Percentiles rank a stretch among this genome's conserved stretches.
These are phyloP conservation scores for Hemibagrus guttatus DNA, from an alignment of 2,797 vertebrate species.

Conservation along the genomic window DNA sequence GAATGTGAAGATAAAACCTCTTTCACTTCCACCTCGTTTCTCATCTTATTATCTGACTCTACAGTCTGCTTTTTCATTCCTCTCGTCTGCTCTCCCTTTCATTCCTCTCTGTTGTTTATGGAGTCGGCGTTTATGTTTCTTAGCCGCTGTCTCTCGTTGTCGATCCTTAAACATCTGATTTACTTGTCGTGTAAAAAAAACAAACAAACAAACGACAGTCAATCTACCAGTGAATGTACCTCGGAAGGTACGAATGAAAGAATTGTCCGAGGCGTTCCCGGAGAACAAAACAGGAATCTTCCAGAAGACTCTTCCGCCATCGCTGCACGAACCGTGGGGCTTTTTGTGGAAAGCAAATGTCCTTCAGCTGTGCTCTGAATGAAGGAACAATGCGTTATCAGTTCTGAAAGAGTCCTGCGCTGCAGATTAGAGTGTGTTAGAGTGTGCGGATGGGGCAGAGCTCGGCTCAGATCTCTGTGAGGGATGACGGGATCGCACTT, in stretches of 20 bases:
- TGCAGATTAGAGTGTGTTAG: constrained; percentile 76
- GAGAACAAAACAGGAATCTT: neutral
- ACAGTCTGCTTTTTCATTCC: neutral
- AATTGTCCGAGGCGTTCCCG: neutral
- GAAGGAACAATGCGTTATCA: constrained; percentile 53
- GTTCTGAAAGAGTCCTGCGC: constrained; percentile 46
- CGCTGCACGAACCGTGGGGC: neutral
- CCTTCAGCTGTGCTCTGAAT: constrained; percentile 44
- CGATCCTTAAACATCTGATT: constrained; percentile 22
- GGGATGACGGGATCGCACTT: constrained; percentile 77
- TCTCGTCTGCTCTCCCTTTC: neutral
- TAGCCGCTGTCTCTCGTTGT: neutral
- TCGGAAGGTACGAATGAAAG: neutral
- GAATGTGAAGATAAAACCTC: neutral
- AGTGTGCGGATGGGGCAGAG: constrained; percentile 71
- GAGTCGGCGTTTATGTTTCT: neutral
- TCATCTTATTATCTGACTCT: no score
- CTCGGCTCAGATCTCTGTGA: constrained; percentile 74
- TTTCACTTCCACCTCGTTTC: constrained; percentile 1
- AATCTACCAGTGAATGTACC: no score
- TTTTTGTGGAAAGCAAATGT: neutral
- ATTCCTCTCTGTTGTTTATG: constrained; percentile 24
- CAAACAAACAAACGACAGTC: neutral
- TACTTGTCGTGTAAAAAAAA: neutral
- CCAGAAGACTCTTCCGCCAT: neutral